phyloP scores from a whole-genome alignment of 2,888 invertebrate genomes.

The Drosophila infuscata region DNA sequence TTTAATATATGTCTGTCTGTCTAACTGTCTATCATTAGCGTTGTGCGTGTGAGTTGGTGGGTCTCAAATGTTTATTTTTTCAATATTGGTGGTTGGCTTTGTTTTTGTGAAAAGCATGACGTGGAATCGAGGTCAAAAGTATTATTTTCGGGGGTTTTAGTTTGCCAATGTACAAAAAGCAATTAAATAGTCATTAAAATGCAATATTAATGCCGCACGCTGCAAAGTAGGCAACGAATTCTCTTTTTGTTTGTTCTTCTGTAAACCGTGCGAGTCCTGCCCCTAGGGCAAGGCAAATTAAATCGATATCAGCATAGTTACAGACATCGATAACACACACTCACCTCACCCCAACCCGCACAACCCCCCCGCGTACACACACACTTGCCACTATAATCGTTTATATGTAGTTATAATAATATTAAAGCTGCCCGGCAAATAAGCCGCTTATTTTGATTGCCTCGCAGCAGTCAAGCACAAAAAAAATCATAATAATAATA shows the following conservation, averaged over 20 bases:
- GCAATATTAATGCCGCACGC: constrained; percentile 52
- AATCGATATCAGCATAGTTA: constrained; percentile 69
- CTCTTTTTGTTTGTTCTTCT: constrained; percentile 1
- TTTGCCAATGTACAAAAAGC: not conserved
- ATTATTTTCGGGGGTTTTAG: constrained; percentile 3
- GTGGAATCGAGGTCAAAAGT: not conserved
- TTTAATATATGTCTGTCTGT: not conserved
- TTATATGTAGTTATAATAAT: constrained; percentile 56
- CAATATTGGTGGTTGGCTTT: constrained; percentile 6
- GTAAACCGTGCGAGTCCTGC: constrained; percentile 11
- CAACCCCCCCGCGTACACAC: not conserved
- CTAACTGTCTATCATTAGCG: constrained; percentile 1
- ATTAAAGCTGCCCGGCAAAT: constrained; percentile 54
- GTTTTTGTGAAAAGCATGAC: constrained; percentile 11
- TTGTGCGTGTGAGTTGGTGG: constrained; percentile 10
- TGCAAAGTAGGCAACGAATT: constrained; percentile 60
- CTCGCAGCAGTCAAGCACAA: constrained; percentile 30
- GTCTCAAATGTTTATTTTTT: not conserved
- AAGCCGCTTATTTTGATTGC: constrained; percentile 72
- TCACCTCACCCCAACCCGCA: not conserved
- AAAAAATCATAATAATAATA: not conserved
- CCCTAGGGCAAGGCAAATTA: constrained; percentile 39
- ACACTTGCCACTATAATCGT: constrained; percentile 17
- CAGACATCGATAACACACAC: constrained; percentile 29
- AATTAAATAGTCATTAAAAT: constrained; percentile 69